Percentiles rank a stretch among this genome's conserved stretches.
Conservation (phyloP, 2,797 vertebrate species). For the Lacerta agilis region DNA sequence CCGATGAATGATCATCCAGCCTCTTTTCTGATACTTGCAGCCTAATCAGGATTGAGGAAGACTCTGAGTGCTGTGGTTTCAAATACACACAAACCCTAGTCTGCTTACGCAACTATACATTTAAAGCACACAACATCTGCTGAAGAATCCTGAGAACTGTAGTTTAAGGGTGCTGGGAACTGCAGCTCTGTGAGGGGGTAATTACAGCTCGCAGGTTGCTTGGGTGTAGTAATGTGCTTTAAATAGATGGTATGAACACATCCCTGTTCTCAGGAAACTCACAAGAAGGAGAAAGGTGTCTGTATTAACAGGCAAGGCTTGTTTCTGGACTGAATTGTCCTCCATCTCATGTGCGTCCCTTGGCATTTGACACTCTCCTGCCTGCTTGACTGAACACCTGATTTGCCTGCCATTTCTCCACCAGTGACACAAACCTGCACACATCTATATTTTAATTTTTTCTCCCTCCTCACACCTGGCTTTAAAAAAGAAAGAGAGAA, state of each 20-base stretch:
- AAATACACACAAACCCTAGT: background rate
- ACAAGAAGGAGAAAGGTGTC: background rate
- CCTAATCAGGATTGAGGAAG: background rate
- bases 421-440: background rate
- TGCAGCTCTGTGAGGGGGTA: too few relatives aligned
- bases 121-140: too few relatives aligned
- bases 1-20: too few relatives aligned
- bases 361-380: background rate
- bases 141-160: too few relatives aligned
- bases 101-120: too few relatives aligned
- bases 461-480: fast-evolving
- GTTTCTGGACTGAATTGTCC: fast-evolving
- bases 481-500: background rate
- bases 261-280: background rate
- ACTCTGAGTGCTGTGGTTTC: background rate
- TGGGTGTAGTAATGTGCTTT: too few relatives aligned
- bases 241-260: too few relatives aligned
- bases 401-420: background rate
- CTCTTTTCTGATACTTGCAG: background rate
- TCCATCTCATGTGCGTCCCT: background rate
- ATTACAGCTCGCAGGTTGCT: too few relatives aligned
- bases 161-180: too few relatives aligned
- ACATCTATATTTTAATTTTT: background rate
- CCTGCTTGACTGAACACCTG: background rate
- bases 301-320: background rate